Evolutionary conservation across 1,140 invertebrate genomes (phyloP).

Genomic region (Drosophila rufa): DNA sequence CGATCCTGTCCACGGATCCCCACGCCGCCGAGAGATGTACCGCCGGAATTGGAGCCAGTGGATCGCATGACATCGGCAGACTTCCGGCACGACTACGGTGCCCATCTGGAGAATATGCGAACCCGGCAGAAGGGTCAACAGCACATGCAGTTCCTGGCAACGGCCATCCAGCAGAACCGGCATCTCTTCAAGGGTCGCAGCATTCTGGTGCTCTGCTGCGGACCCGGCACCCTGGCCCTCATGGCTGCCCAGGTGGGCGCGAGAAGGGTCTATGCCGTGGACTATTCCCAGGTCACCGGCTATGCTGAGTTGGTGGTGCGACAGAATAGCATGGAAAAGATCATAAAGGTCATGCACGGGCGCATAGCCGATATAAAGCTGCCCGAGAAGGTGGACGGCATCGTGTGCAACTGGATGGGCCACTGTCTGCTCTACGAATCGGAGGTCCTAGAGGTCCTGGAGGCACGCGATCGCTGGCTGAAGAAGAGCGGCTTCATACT

Average conservation of each 20-base stretch:
- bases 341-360: conserved; percentile 96
- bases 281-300: conserved; percentile 97
- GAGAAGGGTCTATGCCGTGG: conserved; percentile 96
- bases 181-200: conserved; percentile 96
- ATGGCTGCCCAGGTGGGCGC: conserved; percentile 99
- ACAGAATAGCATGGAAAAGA: conserved; percentile 90
- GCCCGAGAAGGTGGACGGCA: conserved; percentile 96
- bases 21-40: conserved; percentile 29
- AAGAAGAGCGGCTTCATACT: conserved; percentile 89
- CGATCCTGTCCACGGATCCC: conserved; percentile 3
- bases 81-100: conserved; percentile 86
- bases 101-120: conserved; percentile 99
- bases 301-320: conserved; percentile 94
- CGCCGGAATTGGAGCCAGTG: conserved; percentile 41
- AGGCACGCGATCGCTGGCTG: conserved; percentile 95
- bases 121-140: conserved; percentile 99
- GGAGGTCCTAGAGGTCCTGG: conserved; percentile 94
- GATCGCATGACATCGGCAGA: conserved; percentile 68
- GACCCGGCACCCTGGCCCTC: conserved; percentile 99
- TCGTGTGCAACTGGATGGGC: conserved; percentile 99
- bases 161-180: conserved; percentile 98
- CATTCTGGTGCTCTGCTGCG: conserved; percentile 98
- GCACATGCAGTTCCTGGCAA: conserved; percentile 96
- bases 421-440: conserved; percentile 94
- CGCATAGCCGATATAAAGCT: conserved; percentile 92